Base-by-base conservation (phyloP, 2,797 vertebrate species). In the Avahi laniger region DNA sequence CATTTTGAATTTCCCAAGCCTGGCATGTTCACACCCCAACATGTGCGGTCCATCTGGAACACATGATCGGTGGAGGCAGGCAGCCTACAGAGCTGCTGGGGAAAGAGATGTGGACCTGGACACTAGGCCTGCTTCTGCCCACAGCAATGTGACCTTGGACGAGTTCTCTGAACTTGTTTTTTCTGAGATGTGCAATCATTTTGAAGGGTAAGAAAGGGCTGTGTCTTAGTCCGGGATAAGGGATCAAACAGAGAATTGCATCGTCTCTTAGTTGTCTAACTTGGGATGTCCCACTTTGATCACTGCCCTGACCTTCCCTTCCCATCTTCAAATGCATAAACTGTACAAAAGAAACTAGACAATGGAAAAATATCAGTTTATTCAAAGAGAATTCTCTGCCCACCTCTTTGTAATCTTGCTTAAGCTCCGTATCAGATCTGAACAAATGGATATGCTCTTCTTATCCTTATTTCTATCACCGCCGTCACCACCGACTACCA, bases 11-110 rank as follows among this genome's bases (percentile, higher is more conserved):
- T 94, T 89, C 63, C 91, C n/a, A 80, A 30, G 89, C 80, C 52
- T 85, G 72, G 76, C 72, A 54, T 18, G 54, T 93, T 95, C 86
- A 75, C 95, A 96, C 79, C 46, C 12, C 72, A 13, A 96, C 94
- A 95, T 86, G 52, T 97, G 95, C 65, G 1, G 75, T 30, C 91
- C 97, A 95, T 94, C 97, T 97, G 97, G 95, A 91, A 22, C 86
- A 92, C 69, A 38, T 12, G 83, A 93, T 54, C 89, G 79, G 41
- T 20, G 67, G 2, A n/a, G 78, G 73, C 86, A 79, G 89, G 72
- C 35, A 57, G 73, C 35, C 69, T n/a, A 0, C 1, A 6, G 52
- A 79, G 63, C 43, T 52, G 70, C 48, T 43, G 54, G 52, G 22
- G 75, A 90, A 43, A 70, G 84, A 82, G 24, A 67, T n/a, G 33